Evolutionary conservation across 2,888 invertebrate species (phyloP).

Genomic region (Aethes cnicana): DNA sequence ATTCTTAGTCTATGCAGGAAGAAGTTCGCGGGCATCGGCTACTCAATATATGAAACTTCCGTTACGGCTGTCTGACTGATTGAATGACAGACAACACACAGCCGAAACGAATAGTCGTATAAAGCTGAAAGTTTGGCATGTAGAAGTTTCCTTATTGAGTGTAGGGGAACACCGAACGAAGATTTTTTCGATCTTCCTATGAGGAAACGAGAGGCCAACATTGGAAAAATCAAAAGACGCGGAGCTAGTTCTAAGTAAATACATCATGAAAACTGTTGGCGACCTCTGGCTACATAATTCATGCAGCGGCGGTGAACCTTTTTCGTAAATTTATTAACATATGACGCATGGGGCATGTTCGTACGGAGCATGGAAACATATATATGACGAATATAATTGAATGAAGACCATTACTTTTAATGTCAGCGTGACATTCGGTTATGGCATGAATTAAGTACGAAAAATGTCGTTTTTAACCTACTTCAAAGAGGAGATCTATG

Average conservation of each 20-base stretch:
- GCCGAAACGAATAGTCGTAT: too few species aligned
- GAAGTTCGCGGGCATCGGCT: too few species aligned
- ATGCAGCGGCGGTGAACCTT: conserved; percentile 47
- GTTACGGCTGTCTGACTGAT: too few species aligned
- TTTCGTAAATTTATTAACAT: conserved; percentile 54
- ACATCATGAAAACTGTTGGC: conserved; percentile 48
- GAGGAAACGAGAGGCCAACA: too few species aligned
- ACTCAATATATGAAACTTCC: too few species aligned
- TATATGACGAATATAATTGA: conserved; percentile 28
- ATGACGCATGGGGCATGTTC: conserved; percentile 26
- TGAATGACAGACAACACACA: too few species aligned
- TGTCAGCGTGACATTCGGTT: neutral
- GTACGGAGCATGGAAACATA: conserved; percentile 17
- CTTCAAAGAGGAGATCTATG: neutral
- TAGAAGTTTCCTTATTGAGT: too few species aligned
- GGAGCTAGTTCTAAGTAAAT: conserved; percentile 46
- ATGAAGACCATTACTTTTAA: conserved; percentile 14
- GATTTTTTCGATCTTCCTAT: too few species aligned
- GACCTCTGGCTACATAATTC: conserved; percentile 53
- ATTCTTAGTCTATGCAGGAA: too few species aligned
- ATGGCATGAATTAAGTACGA: neutral
- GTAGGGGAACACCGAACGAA: too few species aligned
- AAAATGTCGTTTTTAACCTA: neutral
- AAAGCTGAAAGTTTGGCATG: too few species aligned
- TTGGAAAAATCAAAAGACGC: too few species aligned